Conservation (phyloP, 2,888 invertebrate species). For the Cephus nigrinus region DNA sequence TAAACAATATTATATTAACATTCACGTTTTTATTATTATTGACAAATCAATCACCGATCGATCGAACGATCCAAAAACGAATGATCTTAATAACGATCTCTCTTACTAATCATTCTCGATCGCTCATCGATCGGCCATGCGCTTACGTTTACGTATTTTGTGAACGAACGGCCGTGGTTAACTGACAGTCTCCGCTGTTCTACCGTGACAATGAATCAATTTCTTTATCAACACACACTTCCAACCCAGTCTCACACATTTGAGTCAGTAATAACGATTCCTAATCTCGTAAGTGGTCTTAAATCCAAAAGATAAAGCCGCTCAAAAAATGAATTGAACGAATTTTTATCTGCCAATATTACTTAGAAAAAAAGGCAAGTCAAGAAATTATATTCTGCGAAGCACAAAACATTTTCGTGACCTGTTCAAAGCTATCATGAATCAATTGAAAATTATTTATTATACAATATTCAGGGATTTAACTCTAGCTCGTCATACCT, state of each 20-base stretch:
- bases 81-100: background rate
- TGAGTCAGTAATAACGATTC: slow-evolving; percentile 16
- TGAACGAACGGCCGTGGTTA: slow-evolving; percentile 1
- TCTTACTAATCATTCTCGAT: background rate
- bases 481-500: no score
- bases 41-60: background rate
- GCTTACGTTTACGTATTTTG: background rate
- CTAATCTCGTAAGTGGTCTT: slow-evolving; percentile 24
- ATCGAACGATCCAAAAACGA: background rate
- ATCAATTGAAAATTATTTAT: background rate
- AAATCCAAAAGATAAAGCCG: slow-evolving; percentile 28
- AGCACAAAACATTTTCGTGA: no score
- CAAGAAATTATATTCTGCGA: background rate
- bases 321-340: slow-evolving; percentile 14
- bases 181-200: background rate
- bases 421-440: background rate
- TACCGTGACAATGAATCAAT: slow-evolving; percentile 10
- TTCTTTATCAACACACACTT: slow-evolving; percentile 11
- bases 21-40: background rate
- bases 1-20: background rate
- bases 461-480: no score
- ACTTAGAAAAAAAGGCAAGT: background rate
- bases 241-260: slow-evolving; percentile 8
- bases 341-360: background rate
- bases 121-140: background rate